Base-by-base conservation (phyloP, 1,140 invertebrate species). In the Cydia amplana region DNA sequence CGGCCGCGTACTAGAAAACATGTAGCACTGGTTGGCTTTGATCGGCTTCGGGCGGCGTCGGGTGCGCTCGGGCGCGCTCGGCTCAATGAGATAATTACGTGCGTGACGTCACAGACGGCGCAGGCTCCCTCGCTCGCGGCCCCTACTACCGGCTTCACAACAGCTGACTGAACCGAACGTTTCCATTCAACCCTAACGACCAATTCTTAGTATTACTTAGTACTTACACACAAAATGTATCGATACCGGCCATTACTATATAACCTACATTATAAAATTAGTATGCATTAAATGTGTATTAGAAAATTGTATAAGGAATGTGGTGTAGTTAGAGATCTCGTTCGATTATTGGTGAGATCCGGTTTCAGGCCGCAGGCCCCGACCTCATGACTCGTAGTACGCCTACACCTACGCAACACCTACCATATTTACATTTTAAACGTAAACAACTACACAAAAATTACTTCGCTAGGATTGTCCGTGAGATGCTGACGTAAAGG, bases 1-100 rank as follows among this genome's bases (percentile, higher is more conserved):
- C 84, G 84, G 82, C 80, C 89, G 87, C 87, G 89, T 84, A 91
- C 89, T 92, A 89, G 89, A 89, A 87, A 85, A 79, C 81, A 83
- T 82, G 83, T 81, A 83, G 82, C 80, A 80, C 88, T 84, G 85
- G 85, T 92, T 83, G 90, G 87, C 86, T 85, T 82, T 87, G 88
- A 84, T 82, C 77, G 77, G 81, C 77, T 25, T 89, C 90, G 88
- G 81, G 73, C 32, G 73, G 46, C 63, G 75, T 90, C 88, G 88
- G 81, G 60, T 23, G 72, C 65, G 40, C 70, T 84, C 88, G 90
- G 78, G 80, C 78, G 75, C 75, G 77, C 81, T 90, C 88, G 89
- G 84, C 83, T 84, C 83, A 83, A 84, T 85, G 86, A 83, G 80
- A 84, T 78, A 82, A 84, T 85, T 79, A 83, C 83, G 80, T 73